Base-by-base conservation (phyloP, 2,113 vertebrate species). In the Onychostruthus taczanowskii region DNA sequence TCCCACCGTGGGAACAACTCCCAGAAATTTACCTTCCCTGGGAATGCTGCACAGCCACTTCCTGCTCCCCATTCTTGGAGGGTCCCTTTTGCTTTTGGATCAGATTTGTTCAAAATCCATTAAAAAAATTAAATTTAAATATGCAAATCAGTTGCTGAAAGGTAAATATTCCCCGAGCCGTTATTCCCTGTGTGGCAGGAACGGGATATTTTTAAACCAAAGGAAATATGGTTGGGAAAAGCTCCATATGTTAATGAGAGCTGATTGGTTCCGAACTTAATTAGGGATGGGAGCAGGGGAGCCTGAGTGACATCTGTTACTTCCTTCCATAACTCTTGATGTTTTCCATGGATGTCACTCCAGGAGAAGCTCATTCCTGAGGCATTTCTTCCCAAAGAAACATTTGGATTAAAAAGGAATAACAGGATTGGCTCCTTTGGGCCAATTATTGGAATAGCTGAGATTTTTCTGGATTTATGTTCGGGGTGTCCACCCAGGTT, bases 211-310 rank as follows among this genome's bases (percentile, higher is more conserved):
- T 93, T 82, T 68, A 84, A 94, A 66, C 19, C 47, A 23, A 67
- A 92, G 28, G 83, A 66, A 87, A 90, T 63, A 55, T 13, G 75
- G 11, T 2, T 10, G 84, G 33, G 27, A 72, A 64, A 44, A 43
- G 26, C 41, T 31, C 58, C 85, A 35, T 19, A 28, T 56, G 67
- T 78, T 94, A 81, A 87, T 88, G 63, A 39, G 70, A 58, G 69
- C 44, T 76, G 76, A 30, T 94, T 94, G 77, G 90, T 58, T 62
- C 53, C 56, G 21, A 52, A 83, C 83, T 93, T 93, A 95, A 95
- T 96, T 89, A 96, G 53, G 84, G 83, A 67, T 37, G 82, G 94
- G 95, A 92, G 9, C 85, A 76, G 63, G 89, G 89, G 93, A 94
- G 88, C 31, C 73, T 28, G 77, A 84, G 84, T 78, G 91, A 21